A percentile compares a stretch with the other conserved stretches of the same genome.
Evolutionary conservation across 2,113 vertebrate species (phyloP).

Genomic region (Perca schrenkii): DNA sequence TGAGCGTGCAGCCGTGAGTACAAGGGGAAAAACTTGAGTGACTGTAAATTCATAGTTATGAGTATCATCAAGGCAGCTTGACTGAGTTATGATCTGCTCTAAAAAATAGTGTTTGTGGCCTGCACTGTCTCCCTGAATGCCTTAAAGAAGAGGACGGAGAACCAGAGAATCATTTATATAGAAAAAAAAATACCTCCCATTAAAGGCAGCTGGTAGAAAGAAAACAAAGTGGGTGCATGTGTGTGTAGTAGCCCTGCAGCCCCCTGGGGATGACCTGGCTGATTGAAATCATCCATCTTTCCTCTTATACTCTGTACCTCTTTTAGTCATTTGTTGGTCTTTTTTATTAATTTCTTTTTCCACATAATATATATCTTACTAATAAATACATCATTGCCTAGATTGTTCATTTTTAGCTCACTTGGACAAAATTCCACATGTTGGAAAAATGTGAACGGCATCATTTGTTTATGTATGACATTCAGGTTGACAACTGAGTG

Average conservation of each 20-base stretch:
- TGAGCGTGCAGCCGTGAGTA: conserved; percentile 32
- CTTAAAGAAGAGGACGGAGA: conserved; percentile 31
- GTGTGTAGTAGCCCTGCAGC: conserved; percentile 26
- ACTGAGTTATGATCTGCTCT: conserved; percentile 55
- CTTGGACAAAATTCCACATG: neutral
- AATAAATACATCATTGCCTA: neutral
- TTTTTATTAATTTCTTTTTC: neutral
- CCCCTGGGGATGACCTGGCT: conserved; percentile 43
- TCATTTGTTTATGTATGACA: neutral
- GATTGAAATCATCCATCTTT: conserved; percentile 54
- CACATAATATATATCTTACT: neutral
- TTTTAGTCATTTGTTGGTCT: conserved; percentile 11
- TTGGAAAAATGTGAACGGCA: neutral
- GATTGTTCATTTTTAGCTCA: neutral
- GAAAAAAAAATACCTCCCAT: conserved; percentile 3
- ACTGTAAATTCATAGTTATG: conserved; percentile 56
- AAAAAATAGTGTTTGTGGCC: conserved; percentile 39
- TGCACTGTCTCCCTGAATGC: conserved; percentile 13
- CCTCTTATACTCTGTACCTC: neutral
- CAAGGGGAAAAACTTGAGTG: conserved; percentile 33
- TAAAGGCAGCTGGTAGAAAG: conserved; percentile 21
- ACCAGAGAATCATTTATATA: conserved; percentile 19
- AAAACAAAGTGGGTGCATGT: conserved; percentile 19
- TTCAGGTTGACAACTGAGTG: neutral
- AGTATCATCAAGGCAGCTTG: conserved; percentile 57